Percentiles rank a stretch among this genome's conserved stretches.
phyloP scores from a whole-genome alignment of 2,797 vertebrate genomes.

The Balearica regulorum region DNA sequence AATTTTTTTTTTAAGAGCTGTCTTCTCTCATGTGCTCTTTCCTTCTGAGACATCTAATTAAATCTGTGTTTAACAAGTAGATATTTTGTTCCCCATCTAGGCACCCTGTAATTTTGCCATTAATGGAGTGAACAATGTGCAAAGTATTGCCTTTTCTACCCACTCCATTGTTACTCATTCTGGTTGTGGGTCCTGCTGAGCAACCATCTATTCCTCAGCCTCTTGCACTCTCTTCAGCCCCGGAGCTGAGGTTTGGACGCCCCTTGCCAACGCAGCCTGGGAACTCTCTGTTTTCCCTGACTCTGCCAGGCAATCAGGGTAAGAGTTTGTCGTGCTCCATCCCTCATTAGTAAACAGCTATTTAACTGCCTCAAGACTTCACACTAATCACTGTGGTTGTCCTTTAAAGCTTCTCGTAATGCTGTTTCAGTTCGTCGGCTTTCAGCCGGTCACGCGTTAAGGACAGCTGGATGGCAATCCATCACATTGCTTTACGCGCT shows the following conservation, averaged over 20 bases:
- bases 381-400: not conserved
- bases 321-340: not conserved
- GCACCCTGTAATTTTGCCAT: not conserved
- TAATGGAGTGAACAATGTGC: not conserved
- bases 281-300: not conserved
- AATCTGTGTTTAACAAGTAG: not conserved
- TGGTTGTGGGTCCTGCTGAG: not conserved
- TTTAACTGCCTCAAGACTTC: constrained; percentile 27
- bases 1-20: not conserved
- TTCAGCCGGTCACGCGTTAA: not conserved
- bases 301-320: not conserved
- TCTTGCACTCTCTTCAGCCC: not conserved
- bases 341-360: constrained; percentile 29
- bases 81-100: not conserved
- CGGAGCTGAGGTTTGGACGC: not conserved
- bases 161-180: not conserved
- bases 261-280: not conserved
- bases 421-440: not conserved
- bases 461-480: not conserved
- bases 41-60: not conserved
- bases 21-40: not conserved
- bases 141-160: not conserved
- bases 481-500: not conserved
- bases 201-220: not conserved
- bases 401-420: not conserved